Evolutionary conservation across 2,113 vertebrate species (phyloP).

Genomic region (Papio anubis): DNA sequence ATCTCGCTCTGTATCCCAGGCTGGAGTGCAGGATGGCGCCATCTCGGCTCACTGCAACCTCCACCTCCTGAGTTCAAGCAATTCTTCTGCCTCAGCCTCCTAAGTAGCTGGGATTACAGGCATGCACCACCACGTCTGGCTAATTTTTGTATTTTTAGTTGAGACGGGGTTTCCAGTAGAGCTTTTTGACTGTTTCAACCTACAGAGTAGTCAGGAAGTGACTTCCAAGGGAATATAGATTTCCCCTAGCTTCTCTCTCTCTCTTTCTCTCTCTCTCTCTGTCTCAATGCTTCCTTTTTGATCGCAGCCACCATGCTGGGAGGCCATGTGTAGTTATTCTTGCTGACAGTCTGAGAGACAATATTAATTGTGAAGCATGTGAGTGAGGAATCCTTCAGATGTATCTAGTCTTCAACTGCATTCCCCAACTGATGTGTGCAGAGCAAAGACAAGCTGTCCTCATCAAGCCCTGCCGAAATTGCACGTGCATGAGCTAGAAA

Average conservation of each 20-base stretch:
- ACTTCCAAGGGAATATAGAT: neutral
- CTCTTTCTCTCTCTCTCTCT: neutral
- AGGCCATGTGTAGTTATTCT: neutral
- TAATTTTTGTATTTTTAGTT: no score
- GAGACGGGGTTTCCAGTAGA: no score
- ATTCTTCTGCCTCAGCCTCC: no score
- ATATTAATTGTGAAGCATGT: neutral
- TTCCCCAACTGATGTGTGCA: neutral
- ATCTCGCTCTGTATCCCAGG: no score
- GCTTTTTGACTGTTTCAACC: neutral
- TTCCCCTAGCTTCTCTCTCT: no score
- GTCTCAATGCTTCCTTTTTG: neutral
- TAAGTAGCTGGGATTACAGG: neutral
- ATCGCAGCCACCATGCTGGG: neutral
- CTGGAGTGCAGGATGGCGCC: no score
- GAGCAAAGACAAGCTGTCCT: neutral
- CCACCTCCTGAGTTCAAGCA: no score
- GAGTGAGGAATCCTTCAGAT: neutral
- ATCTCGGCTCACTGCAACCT: no score
- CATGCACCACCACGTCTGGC: rapidly evolving
- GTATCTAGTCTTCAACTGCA: neutral
- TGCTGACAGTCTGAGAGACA: neutral
- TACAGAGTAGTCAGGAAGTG: neutral
- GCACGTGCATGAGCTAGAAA: neutral
- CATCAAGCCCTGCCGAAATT: neutral